Base-by-base conservation (phyloP, 2,113 vertebrate genomes). In the Catharus fuscescens region DNA sequence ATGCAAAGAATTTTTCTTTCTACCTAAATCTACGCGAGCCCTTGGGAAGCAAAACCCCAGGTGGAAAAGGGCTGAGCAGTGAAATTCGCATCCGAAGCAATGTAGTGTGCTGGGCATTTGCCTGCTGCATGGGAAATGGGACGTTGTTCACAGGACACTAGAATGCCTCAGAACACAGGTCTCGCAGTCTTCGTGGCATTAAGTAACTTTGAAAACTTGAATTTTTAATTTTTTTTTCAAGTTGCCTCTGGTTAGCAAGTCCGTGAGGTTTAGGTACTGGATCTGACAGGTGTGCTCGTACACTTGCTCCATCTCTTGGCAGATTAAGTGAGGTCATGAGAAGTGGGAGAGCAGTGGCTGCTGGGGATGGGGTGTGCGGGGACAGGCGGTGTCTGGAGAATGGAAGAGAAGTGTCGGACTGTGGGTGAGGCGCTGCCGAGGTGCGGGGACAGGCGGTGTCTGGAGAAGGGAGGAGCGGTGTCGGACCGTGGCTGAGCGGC, bases 81-180 rank as follows among this genome's bases (percentile, higher is more conserved):
- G 53, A 65, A 14, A 73, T 14, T 32, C 23, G 2, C 16, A 45
- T 34, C 20, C 12, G 40, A 82, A 60, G 62, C 29, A 13, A 3
- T 2, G 19, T 34, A 18, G 13, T 12, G 24, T 74, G 38, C 24
- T 80, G 38, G 44, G 25, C 18, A 53, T 61, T 44, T 38, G 31
- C 26, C 10, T 36, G 32, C 34, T 61, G 32, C 29, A 1, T 14
- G 65, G 36, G 26, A 31, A 61, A 50, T 0, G 8, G n/a, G 21
- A 20, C 0, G 0, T 23, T 4, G 9, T 81, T 70, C 0, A 0
- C 38, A 29, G 54, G 34, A 77, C 50, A 53, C 24, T 19, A 40
- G 24, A 1, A 2, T 48, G 50, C 25, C n/a, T 73, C 38, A 56
- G 32, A 73, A 52, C 9, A 34, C 24, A 40, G 40, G 26, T 72